Conservation (phyloP, 2,113 vertebrate species). For the Alouatta palliata region DNA sequence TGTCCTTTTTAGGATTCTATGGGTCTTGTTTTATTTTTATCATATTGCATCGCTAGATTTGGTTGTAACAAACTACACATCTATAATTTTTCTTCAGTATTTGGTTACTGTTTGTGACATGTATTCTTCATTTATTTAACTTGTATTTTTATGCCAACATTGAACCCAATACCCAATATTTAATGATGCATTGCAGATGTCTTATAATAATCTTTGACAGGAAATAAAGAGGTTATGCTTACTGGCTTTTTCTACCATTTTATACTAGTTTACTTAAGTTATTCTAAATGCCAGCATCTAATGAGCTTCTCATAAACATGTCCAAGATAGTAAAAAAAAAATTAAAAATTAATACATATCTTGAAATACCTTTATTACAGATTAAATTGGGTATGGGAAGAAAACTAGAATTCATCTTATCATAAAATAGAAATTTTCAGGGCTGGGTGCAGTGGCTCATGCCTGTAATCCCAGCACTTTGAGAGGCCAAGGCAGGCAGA, state of each 20-base stretch:
- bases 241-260: neutral
- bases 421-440: neutral
- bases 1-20: neutral
- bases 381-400: neutral
- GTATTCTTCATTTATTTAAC: neutral
- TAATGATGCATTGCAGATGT: neutral
- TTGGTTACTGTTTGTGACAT: neutral
- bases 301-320: neutral
- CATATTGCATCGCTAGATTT: neutral
- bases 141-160: neutral
- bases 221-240: neutral
- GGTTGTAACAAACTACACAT: neutral
- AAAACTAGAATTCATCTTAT: neutral
- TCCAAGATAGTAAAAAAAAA: neutral
- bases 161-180: neutral
- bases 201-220: neutral
- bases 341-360: neutral
- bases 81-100: neutral
- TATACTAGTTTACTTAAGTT: neutral
- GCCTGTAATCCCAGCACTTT: too few species aligned
- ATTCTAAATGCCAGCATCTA: neutral
- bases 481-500: too few species aligned
- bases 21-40: neutral
- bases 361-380: neutral
- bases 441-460: accelerated